phyloP scores from a whole-genome alignment of 2,797 vertebrate genomes.

The Petrocephalus sullivani region DNA sequence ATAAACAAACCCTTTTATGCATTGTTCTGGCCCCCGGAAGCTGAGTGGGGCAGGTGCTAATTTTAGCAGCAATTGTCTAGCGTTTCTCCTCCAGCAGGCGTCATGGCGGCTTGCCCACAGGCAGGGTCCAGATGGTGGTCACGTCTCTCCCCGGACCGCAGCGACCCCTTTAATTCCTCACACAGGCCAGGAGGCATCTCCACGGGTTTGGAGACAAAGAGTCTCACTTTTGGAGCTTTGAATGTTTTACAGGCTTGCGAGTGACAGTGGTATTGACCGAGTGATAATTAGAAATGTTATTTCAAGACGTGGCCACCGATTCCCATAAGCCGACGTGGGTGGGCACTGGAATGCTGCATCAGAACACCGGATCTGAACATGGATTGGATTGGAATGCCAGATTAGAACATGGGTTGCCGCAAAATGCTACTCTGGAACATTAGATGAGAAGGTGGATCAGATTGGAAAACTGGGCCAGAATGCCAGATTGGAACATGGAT shows the following conservation, averaged over 20 bases:
- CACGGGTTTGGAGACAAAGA: neutral
- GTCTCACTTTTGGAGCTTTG: neutral
- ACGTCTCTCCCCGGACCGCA: neutral
- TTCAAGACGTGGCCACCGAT: neutral
- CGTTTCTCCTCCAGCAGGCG: neutral
- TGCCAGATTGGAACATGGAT: neutral
- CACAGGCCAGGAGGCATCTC: neutral
- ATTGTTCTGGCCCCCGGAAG: neutral
- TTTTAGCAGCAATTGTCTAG: neutral
- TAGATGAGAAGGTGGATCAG: neutral
- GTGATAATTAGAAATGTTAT: conserved; percentile 5
- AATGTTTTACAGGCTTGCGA: neutral
- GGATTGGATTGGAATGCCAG: neutral
- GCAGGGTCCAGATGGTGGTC: neutral
- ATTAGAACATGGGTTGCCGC: neutral
- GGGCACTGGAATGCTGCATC: neutral
- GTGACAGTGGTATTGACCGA: neutral
- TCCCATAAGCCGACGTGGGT: neutral
- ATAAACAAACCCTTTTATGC: neutral
- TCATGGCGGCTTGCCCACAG: neutral
- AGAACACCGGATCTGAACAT: neutral
- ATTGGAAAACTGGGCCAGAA: neutral
- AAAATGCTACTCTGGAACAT: neutral
- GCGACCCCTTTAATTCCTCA: neutral
- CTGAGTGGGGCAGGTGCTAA: neutral